Base-by-base conservation (phyloP, 2,113 vertebrate genomes). In the Oriolus oriolus region DNA sequence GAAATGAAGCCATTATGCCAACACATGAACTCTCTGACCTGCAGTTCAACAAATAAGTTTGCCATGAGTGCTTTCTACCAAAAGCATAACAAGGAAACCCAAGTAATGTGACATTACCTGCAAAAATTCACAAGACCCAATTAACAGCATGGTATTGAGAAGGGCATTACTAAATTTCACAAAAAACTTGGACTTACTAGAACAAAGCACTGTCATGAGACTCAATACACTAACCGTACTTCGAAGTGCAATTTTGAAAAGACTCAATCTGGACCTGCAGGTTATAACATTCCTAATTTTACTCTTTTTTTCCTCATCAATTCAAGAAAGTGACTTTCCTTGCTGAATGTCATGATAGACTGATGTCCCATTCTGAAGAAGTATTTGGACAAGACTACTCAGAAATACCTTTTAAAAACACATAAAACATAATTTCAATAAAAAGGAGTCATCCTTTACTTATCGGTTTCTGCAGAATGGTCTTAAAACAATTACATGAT, bases 1-100 rank as follows among this genome's bases (percentile, higher is more conserved):
- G 97, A 97, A 99, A 99, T 2, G 99, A 98, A 22, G 94, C 96
- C 98, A 99, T 97, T 98, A 99, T 98, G 96, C 91, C 94, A 78
- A 99, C 85, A 90, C 97, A 98, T 2, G 97, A 98, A 31, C 88
- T 76, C 93, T 98, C 97, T 35, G 96, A 94, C 91, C 99, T 99
- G 96, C 27, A 96, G 91, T 37, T 95, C 44, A 97, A 75, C 57
- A 61, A 93, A 80, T 10, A 37, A 20, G 65, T 56, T 93, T 65
- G 47, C 9, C 24, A 45, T 77, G 31, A 75, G 24, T 44, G 23
- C 7, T 70, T 79, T 74, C 22, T 66, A 60, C 19, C 61, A 59
- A 71, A 84, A 66, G 37, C 2, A 9, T 68, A 73, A 64, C 20
- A 73, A 75, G 16, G 2, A 52, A 95, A 80, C 8, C 1, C 24